phyloP scores from a whole-genome alignment of 2,888 invertebrate genomes.

The Maniola hyperantus region DNA sequence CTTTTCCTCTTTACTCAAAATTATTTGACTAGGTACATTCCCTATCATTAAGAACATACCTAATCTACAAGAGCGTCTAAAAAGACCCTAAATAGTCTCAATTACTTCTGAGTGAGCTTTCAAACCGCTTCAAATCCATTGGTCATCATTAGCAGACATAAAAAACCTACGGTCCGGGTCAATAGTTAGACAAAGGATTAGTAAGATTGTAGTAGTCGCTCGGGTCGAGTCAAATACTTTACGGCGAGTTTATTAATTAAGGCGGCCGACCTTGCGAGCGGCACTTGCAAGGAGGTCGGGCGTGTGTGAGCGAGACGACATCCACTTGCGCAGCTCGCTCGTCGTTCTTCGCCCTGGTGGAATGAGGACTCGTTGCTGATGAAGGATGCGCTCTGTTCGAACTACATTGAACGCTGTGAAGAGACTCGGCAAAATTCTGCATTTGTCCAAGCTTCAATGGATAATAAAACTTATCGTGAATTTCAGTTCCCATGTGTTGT shows the following conservation, averaged over 20 bases:
- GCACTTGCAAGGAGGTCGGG: constrained; percentile 81
- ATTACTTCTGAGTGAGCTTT: constrained; percentile 2
- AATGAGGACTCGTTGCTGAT: constrained; percentile 26
- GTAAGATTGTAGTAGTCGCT: constrained; percentile 73
- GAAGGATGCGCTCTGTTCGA: constrained; percentile 23
- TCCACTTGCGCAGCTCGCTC: constrained; percentile 36
- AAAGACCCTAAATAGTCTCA: neutral
- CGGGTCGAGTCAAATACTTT: constrained; percentile 81
- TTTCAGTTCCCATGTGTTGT: constrained; percentile 14
- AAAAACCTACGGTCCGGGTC: constrained; percentile 67
- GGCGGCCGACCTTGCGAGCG: constrained; percentile 81
- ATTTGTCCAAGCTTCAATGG: constrained; percentile 7
- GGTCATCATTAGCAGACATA: constrained; percentile 48
- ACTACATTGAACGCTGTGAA: constrained; percentile 25
- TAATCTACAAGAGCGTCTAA: neutral
- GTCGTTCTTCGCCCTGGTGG: constrained; percentile 23
- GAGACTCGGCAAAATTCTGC: too few species aligned
- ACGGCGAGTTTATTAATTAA: constrained; percentile 83
- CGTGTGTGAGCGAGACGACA: constrained; percentile 61
- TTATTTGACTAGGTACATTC: neutral
- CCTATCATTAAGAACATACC: neutral
- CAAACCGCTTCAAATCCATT: constrained; percentile 25
- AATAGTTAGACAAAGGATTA: constrained; percentile 80
- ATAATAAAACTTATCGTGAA: constrained; percentile 13
- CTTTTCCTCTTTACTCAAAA: neutral